phyloP scores from a whole-genome alignment of 2,113 vertebrate species.

The Rousettus leschenaultii region DNA sequence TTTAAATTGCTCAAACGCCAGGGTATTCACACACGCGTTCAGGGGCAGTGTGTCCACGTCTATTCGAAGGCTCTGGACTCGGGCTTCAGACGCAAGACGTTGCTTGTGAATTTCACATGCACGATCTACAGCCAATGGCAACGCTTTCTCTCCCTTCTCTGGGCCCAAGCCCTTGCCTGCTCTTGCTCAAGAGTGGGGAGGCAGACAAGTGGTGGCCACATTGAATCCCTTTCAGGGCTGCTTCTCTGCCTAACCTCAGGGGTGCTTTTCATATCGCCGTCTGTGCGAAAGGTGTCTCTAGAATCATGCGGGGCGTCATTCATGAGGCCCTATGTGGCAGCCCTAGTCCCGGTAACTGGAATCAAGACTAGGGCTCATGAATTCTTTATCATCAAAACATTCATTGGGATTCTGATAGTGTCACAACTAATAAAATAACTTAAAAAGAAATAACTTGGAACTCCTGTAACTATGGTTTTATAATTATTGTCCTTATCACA shows the following conservation, averaged over 20 bases:
- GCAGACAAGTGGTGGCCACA: too few relatives aligned
- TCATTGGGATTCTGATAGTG: neutral
- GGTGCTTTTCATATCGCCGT: neutral
- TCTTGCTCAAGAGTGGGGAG: neutral
- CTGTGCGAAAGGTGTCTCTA: neutral
- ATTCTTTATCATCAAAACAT: neutral
- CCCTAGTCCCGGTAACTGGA: neutral
- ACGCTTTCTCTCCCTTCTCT: neutral
- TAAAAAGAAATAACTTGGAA: neutral
- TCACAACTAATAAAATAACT: neutral
- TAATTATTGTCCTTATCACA: neutral
- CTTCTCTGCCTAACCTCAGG: neutral
- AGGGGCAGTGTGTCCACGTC: rapidly evolving
- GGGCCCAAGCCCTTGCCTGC: neutral
- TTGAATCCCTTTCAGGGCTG: neutral
- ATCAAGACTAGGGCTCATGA: neutral
- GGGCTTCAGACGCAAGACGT: neutral
- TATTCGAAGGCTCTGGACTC: neutral
- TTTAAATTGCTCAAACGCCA: neutral
- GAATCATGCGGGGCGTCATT: neutral
- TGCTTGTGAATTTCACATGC: neutral
- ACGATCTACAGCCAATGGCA: neutral
- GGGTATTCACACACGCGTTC: neutral
- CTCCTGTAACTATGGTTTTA: neutral
- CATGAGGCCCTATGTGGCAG: neutral